Evolutionary conservation across 2,888 invertebrate species (phyloP).

Genomic region (Cantharis rufa): DNA sequence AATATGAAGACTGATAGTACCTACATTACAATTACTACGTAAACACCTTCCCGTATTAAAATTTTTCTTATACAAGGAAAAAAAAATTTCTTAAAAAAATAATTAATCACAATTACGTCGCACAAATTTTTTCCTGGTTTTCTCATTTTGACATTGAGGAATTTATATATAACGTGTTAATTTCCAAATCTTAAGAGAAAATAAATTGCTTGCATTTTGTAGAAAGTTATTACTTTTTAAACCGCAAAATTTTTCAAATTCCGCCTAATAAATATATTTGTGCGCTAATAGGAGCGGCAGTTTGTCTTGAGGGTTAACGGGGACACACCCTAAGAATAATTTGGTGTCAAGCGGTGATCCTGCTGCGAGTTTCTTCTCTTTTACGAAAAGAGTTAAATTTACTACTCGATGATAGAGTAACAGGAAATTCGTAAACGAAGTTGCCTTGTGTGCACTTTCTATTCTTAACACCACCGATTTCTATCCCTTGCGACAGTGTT

Average conservation of each 20-base stretch:
- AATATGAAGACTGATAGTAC: neutral
- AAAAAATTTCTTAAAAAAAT: neutral
- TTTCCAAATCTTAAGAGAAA: neutral
- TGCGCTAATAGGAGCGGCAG: constrained; percentile 18
- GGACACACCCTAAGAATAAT: constrained; percentile 8
- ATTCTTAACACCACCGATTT: constrained; percentile 22
- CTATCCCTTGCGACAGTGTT: constrained; percentile 16
- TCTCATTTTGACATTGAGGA: neutral
- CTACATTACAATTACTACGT: neutral
- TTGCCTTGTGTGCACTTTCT: constrained; percentile 23
- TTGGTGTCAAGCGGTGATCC: constrained; percentile 29
- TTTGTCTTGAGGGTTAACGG: constrained; percentile 15
- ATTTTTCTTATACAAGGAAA: neutral
- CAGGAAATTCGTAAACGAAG: constrained; percentile 24
- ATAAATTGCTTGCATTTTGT: neutral
- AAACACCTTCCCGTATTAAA: neutral
- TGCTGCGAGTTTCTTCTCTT: constrained; percentile 30
- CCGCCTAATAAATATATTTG: constrained; percentile 18
- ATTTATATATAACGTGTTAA: neutral
- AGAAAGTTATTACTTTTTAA: constrained; percentile 3
- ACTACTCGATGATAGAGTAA: neutral
- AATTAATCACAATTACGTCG: neutral
- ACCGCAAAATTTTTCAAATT: constrained; percentile 1
- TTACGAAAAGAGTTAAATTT: constrained; percentile 14
- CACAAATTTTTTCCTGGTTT: neutral